Percentiles rank a stretch among this genome's conserved stretches.
These are phyloP conservation scores for Drosophila ficusphila DNA, from an alignment of 1,140 invertebrate genomes.

Conservation along the genomic window DNA sequence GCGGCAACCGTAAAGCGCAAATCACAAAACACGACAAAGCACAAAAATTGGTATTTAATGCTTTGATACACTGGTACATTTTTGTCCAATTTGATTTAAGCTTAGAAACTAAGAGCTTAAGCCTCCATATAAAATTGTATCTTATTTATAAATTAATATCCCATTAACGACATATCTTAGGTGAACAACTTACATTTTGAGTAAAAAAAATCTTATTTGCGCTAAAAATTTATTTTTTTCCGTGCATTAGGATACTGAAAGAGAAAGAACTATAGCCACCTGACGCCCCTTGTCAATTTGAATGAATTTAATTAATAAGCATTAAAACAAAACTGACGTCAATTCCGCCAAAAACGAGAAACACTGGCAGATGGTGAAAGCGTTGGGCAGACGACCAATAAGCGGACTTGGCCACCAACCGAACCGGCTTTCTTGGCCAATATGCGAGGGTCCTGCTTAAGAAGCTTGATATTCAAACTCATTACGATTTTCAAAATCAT, in stretches of 20 bases:
- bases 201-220: neutral
- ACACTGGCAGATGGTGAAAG: neutral
- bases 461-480: conserved; percentile 66
- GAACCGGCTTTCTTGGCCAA: conserved; percentile 40
- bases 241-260: conserved; percentile 1
- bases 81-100: neutral
- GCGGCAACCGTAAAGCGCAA: conserved; percentile 40
- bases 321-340: conserved; percentile 77
- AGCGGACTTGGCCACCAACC: conserved; percentile 48
- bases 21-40: conserved; percentile 67
- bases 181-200: no score
- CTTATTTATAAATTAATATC: neutral
- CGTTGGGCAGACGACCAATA: conserved; percentile 13
- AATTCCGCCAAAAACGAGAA: conserved; percentile 47
- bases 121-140: no score
- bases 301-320: conserved; percentile 81
- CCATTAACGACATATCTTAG: no score
- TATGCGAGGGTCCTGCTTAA: conserved; percentile 53
- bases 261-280: conserved; percentile 5
- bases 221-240: neutral
- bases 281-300: conserved; percentile 68
- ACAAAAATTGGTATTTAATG: conserved; percentile 69
- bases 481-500: no score
- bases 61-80: conserved; percentile 17
- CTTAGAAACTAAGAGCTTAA: no score